Percentiles rank a stretch among this genome's conserved stretches.
These are phyloP conservation scores for Petrosia ficiformis DNA, from an alignment of 37 sponge, comb jelly and placozoan species.

Conservation along the genomic window DNA sequence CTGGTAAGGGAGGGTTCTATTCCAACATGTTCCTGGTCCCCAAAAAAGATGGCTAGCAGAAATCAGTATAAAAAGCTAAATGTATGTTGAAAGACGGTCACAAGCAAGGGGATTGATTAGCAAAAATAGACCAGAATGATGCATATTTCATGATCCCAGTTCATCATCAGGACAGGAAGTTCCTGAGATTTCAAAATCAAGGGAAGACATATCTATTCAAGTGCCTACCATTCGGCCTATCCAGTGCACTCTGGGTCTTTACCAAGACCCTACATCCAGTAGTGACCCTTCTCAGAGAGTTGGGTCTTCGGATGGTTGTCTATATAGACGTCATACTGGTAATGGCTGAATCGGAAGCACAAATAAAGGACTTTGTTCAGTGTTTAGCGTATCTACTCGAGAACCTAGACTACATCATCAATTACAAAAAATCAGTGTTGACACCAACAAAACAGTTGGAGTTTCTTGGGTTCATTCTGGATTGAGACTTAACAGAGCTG, in stretches of 20 bases:
- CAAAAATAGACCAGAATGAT: conserved; percentile 31
- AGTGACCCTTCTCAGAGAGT: not conserved
- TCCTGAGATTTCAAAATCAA: not conserved
- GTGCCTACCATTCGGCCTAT: conserved; percentile 44
- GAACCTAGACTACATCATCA: conserved; percentile 21
- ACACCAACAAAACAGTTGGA: conserved; percentile 15
- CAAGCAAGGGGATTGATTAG: conserved; percentile 10
- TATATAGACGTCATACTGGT: conserved; percentile 41
- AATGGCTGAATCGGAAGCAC: not conserved
- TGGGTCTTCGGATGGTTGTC: conserved; percentile 1
- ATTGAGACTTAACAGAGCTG: conserved; percentile 2
- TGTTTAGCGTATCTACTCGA: not conserved
- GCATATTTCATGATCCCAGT: conserved; percentile 30
- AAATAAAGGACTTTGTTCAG: not conserved
- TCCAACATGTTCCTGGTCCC: conserved; percentile 27
- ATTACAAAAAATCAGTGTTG: conserved; percentile 11
- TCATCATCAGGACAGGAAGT: not conserved
- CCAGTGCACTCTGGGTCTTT: conserved; percentile 32
- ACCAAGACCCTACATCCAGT: conserved; percentile 29
- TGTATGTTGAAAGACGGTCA: conserved; percentile 21
- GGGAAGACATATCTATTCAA: conserved; percentile 15
- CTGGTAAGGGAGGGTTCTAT: conserved; percentile 1
- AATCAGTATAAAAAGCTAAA: no score
- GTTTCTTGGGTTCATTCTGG: conserved; percentile 29
- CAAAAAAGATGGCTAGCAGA: conserved; percentile 25